Percentiles rank a stretch among this genome's conserved stretches.
Evolutionary conservation across 1,140 invertebrate genomes (phyloP).

Genomic region (Chelonus insularis): DNA sequence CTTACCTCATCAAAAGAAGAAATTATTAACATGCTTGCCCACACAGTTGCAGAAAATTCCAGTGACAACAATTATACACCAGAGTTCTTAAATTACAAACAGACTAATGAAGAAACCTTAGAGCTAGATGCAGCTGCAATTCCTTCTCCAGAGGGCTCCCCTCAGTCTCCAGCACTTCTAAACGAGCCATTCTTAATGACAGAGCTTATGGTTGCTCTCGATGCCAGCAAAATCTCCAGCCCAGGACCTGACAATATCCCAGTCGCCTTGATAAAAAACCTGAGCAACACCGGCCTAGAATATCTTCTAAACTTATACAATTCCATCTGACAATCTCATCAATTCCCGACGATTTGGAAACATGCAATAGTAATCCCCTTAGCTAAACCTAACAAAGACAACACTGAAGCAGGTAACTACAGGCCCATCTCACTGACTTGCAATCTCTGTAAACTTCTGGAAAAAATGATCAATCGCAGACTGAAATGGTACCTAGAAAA

Average conservation of each 20-base stretch:
- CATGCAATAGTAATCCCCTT: conserved; percentile 39
- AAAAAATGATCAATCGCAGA: conserved; percentile 35
- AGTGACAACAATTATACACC: conserved; percentile 30
- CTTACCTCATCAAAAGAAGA: conserved; percentile 4
- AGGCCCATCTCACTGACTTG: conserved; percentile 45
- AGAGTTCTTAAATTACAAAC: not conserved
- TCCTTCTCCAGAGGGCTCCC: no score
- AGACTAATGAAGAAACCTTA: no score
- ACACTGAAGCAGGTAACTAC: conserved; percentile 34
- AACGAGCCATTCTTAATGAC: not conserved
- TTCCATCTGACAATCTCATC: conserved; percentile 27
- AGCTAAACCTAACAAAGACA: conserved; percentile 42
- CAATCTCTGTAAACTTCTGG: conserved; percentile 41
- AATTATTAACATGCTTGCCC: conserved; percentile 34
- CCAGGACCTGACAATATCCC: conserved; percentile 38
- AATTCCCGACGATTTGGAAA: conserved; percentile 42
- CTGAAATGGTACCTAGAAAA: conserved; percentile 25
- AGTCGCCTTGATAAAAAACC: conserved; percentile 32
- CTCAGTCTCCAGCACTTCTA: not conserved
- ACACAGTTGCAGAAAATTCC: conserved; percentile 33
- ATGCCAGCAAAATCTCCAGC: conserved; percentile 16
- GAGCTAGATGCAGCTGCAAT: no score
- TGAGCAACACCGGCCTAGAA: conserved; percentile 26
- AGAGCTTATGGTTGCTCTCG: not conserved
- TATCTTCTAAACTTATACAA: conserved; percentile 39